phyloP scores from a whole-genome alignment of 2,888 invertebrate species.

The Hybos culiciformis region DNA sequence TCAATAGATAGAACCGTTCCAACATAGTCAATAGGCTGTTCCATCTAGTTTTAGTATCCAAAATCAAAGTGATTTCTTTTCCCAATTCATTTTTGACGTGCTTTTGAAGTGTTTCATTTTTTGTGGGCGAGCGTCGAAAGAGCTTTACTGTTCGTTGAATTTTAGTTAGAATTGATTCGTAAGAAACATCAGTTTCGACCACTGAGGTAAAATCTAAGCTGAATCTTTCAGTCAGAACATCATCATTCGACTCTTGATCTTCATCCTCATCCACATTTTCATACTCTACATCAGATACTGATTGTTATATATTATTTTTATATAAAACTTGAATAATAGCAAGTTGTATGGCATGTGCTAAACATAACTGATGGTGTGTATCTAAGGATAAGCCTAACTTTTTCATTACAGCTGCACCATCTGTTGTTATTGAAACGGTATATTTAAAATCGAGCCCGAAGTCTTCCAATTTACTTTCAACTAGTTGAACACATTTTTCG shows the following conservation, averaged over 20 bases:
- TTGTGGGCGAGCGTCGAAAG: neutral
- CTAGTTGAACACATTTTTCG: neutral
- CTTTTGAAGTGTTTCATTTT: neutral
- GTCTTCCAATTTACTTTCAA: neutral
- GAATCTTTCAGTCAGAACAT: neutral
- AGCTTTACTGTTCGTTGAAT: neutral
- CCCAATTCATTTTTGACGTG: constrained; percentile 1
- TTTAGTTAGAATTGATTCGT: neutral
- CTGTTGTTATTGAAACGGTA: neutral
- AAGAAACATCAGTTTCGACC: neutral
- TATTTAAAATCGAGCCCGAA: neutral
- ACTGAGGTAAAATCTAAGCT: neutral
- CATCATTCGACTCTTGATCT: neutral
- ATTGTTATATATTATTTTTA: neutral
- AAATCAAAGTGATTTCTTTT: neutral
- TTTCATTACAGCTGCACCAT: neutral
- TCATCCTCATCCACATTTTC: neutral
- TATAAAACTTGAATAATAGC: neutral
- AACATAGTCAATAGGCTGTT: neutral
- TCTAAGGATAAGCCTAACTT: neutral
- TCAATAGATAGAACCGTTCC: neutral
- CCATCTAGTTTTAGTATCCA: neutral
- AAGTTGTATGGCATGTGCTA: neutral
- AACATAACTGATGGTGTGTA: neutral
- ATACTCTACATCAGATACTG: neutral